Conservation (phyloP, 1,140 invertebrate species). For the Drosophila guanche region DNA sequence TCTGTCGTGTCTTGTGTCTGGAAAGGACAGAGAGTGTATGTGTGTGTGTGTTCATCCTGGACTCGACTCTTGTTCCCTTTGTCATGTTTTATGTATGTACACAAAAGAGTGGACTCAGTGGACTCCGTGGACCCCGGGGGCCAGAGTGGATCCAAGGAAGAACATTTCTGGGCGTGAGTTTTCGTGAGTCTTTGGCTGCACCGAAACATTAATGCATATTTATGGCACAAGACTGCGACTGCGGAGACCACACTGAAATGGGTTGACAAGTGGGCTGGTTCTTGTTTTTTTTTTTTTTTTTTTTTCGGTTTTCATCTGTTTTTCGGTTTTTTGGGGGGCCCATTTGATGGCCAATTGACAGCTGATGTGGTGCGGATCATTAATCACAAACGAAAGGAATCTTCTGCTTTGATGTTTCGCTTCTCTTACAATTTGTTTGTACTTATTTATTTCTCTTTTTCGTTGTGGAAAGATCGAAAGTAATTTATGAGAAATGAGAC, state of each 20-base stretch:
- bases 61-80: constrained; percentile 12
- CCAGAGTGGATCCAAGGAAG: too few relatives aligned
- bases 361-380: constrained; percentile 25
- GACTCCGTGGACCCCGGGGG: too few relatives aligned
- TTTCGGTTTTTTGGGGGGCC: neutral
- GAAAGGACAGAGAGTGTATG: neutral
- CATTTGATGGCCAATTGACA: constrained; percentile 32
- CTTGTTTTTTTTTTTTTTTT: neutral
- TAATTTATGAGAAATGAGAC: constrained; percentile 2
- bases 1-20: constrained; percentile 9
- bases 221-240: constrained; percentile 23
- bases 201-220: constrained; percentile 50
- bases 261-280: constrained; percentile 36
- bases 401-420: constrained; percentile 21
- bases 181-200: constrained; percentile 1
- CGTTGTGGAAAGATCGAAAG: constrained; percentile 1
- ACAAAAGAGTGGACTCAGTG: too few relatives aligned
- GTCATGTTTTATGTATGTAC: constrained; percentile 38
- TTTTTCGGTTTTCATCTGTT: too few relatives aligned
- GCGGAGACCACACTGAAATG: constrained; percentile 31
- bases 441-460: neutral
- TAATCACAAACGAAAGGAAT: constrained; percentile 25
- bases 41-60: constrained; percentile 9
- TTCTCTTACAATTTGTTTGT: too few relatives aligned
- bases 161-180: neutral